phyloP scores from a whole-genome alignment of 2,113 vertebrate genomes.

The Nycticebus coucang region DNA sequence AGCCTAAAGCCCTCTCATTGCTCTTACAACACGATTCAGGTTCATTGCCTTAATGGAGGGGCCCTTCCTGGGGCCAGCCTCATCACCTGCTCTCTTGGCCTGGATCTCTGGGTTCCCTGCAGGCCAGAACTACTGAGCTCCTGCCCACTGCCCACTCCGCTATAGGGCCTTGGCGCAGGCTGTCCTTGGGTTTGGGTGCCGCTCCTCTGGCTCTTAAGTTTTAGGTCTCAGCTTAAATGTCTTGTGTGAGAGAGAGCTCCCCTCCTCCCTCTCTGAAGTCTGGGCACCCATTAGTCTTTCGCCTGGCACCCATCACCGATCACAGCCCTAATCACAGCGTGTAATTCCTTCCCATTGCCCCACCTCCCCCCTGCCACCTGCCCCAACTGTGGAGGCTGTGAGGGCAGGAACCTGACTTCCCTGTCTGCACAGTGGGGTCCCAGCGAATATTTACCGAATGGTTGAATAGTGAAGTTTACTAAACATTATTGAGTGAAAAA shows the following conservation, averaged over 20 bases:
- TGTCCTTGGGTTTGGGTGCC: not conserved
- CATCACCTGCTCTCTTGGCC: not conserved
- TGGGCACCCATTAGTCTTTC: not conserved
- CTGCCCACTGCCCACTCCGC: fast-evolving
- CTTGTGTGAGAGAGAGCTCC: not conserved
- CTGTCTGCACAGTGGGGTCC: not conserved
- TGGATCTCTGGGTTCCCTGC: not conserved
- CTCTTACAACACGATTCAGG: not conserved
- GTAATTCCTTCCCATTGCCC: not conserved
- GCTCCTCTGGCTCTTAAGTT: not conserved
- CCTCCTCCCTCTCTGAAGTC: not conserved
- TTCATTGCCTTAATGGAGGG: not conserved
- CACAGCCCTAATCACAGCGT: too few species aligned
- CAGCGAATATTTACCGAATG: not conserved
- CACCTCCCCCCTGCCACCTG: too few species aligned
- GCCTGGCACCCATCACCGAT: too few species aligned
- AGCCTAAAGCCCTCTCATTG: not conserved
- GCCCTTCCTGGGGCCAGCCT: not conserved
- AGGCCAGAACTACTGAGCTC: not conserved
- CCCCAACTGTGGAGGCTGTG: not conserved
- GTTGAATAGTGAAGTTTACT: not conserved
- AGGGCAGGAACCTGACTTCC: not conserved
- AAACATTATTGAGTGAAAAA: not conserved
- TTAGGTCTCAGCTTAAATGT: not conserved
- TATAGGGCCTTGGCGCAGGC: not conserved